Evolutionary conservation across 2,888 invertebrate genomes (phyloP).

Genomic region (Stenchaetothrips biformis): DNA sequence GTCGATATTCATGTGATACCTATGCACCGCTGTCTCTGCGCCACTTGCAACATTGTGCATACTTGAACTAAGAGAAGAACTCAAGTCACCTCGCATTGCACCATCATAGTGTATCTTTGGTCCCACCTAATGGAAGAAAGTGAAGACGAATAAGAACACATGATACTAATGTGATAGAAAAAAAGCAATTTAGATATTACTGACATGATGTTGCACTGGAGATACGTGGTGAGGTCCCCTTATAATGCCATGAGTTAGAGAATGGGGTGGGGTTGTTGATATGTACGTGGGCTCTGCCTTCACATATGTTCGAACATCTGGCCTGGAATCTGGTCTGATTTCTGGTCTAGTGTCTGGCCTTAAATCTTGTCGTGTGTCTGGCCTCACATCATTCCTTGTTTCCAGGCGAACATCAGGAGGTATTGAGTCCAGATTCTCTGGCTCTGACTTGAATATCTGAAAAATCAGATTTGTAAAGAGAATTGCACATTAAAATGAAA

Average conservation of each 20-base stretch:
- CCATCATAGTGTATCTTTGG: constrained; percentile 2
- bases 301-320: neutral
- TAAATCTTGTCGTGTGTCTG: neutral
- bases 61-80: constrained; percentile 43
- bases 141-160: neutral
- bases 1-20: constrained; percentile 40
- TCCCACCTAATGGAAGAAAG: neutral
- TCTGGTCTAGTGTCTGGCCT: neutral
- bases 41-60: constrained; percentile 45
- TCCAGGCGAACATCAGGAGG: constrained; percentile 36
- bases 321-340: neutral
- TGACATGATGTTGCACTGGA: constrained; percentile 3
- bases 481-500: constrained; percentile 26
- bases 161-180: neutral
- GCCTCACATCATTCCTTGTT: neutral
- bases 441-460: constrained; percentile 53
- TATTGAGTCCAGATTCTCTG: constrained; percentile 42
- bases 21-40: constrained; percentile 42
- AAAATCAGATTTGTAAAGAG: constrained; percentile 28
- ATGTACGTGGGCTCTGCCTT: neutral
- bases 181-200: neutral
- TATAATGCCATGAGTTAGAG: neutral
- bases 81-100: constrained; percentile 27
- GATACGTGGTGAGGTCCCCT: constrained; percentile 8
- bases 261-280: constrained; percentile 5